phyloP scores from a whole-genome alignment of 2,888 invertebrate genomes.

The Hofmannophila pseudospretella region DNA sequence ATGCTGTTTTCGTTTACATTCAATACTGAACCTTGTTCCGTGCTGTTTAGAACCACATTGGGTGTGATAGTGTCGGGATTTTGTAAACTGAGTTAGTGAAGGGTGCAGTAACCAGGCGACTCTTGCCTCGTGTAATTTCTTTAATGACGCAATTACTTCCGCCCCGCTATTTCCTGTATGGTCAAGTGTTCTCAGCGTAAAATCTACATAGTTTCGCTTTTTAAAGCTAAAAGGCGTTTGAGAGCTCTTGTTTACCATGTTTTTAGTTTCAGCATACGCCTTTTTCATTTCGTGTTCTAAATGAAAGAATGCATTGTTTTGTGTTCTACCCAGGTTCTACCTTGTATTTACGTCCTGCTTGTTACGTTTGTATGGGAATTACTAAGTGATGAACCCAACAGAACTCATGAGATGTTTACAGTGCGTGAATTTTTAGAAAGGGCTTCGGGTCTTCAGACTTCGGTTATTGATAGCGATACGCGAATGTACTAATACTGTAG shows the following conservation, averaged over 20 bases:
- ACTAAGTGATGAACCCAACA: too few relatives aligned
- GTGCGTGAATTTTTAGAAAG: too few relatives aligned
- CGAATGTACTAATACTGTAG: too few relatives aligned
- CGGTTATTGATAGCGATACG: too few relatives aligned
- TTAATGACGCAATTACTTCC: slow-evolving; percentile 59
- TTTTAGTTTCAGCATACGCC: background rate
- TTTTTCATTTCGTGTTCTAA: too few relatives aligned
- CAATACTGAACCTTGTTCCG: slow-evolving; percentile 24
- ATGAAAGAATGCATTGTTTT: too few relatives aligned
- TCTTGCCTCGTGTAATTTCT: slow-evolving; percentile 42
- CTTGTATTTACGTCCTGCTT: too few relatives aligned
- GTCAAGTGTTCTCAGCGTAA: slow-evolving; percentile 40
- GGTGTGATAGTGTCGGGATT: slow-evolving; percentile 15
- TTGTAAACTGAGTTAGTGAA: slow-evolving; percentile 43
- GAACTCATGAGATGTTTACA: too few relatives aligned
- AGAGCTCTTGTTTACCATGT: background rate
- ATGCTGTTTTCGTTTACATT: slow-evolving; percentile 13
- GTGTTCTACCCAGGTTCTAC: too few relatives aligned
- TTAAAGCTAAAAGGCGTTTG: slow-evolving; percentile 2
- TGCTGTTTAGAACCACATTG: slow-evolving; percentile 5
- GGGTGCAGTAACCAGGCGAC: slow-evolving; percentile 31
- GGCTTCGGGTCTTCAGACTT: too few relatives aligned
- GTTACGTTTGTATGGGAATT: too few relatives aligned
- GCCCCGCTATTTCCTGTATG: slow-evolving; percentile 38
- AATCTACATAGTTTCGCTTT: slow-evolving; percentile 34